These are phyloP conservation scores for Zoanthus sansibaricus DNA, from an alignment of 92 coral and sea anemone genomes.

Conservation along the genomic window DNA sequence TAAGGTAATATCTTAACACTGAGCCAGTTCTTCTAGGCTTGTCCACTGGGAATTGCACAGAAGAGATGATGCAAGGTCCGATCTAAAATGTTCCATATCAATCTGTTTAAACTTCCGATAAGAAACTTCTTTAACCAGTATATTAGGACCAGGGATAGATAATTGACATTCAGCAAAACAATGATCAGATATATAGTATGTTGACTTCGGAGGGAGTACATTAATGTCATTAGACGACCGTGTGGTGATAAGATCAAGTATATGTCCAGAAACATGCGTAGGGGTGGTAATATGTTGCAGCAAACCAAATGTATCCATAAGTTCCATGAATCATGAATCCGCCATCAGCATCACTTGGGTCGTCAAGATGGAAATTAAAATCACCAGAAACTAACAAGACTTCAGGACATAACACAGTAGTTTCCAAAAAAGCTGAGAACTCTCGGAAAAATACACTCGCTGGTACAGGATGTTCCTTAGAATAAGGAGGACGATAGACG, in stretches of 20 bases:
- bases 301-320: no score
- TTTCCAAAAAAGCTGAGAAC: conserved; percentile 33
- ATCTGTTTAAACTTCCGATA: conserved; percentile 35
- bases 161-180: no score
- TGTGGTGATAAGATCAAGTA: no score
- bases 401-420: conserved; percentile 41
- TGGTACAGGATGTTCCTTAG: conserved; percentile 48
- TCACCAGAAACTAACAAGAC: conserved; percentile 42
- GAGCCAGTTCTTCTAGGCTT: conserved; percentile 47
- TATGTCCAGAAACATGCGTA: no score
- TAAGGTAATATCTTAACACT: no score
- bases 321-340: no score
- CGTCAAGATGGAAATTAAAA: conserved; percentile 32
- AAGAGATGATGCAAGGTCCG: background rate
- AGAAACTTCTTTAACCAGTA: background rate
- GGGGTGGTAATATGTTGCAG: no score
- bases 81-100: conserved; percentile 21
- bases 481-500: conserved; percentile 53
- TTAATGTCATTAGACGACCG: no score
- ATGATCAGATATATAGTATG: no score
- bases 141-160: no score
- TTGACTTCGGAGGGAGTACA: no score
- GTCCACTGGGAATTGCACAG: conserved; percentile 4
- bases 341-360: background rate
- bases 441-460: conserved; percentile 19